Base-by-base conservation (phyloP, 2,888 invertebrate genomes). In the Pantelozetes paolii region DNA sequence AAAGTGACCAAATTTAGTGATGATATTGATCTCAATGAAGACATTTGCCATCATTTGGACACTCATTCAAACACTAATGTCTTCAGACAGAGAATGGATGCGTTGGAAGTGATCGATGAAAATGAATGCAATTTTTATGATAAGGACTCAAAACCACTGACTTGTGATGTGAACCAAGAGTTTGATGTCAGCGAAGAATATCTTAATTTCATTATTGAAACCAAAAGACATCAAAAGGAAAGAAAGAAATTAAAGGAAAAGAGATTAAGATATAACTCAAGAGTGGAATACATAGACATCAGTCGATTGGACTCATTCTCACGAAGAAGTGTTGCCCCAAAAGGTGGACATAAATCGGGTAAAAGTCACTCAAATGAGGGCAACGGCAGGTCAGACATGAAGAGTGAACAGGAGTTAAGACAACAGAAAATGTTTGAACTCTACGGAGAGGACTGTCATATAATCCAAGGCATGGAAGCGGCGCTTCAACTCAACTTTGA, bases 381-480 rank as follows among this genome's bases (percentile, higher is more conserved):
- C 3, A 48, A 48, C 20, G 23, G 26, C 23, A 26, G 28, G 13
- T 9, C 28, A 3, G 28, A 57, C 23, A 11, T 6, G 11, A 23
- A 6, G 20, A 64, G 64, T 32, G 64, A 15, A 11, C 32, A 67
- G 1, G 48, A 67, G 3, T 6, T 48, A 11, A 45, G 15, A 40
- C 80, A 82, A 73, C 13, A 57, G 13, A 57, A 57, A 18, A 81
- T 81, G 80, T 80, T 79, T 62, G 50, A 77, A 74, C 80, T 90
- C 23, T 91, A 90, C 81, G 90, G 90, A 0, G 83, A 85, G 45
- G 83, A 85, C 18, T 87, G 89, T 80, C 84, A 87, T 28, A 87
- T 84, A 81, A 87, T 91, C 79, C 85, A 87, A 77, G 89, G 89
- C 0, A 86, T 90, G 85, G 91, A 91, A 84, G 88, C 88, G 76